Evolutionary conservation across 2,888 invertebrate species (phyloP), one percentile per base, ranked within the genome.

Genomic region (Helobdella robusta): DNA sequence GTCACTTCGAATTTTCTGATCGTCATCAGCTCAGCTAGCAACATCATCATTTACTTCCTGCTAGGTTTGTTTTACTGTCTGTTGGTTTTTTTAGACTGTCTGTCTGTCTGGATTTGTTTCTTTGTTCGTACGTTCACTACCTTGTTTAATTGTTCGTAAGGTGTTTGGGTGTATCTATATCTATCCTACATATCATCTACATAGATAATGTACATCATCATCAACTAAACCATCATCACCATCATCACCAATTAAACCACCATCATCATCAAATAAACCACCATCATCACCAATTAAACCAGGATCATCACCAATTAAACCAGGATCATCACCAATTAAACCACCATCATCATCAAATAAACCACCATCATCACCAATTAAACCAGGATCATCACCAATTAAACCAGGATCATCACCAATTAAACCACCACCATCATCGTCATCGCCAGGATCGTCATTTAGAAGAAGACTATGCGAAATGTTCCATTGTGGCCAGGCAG

Each of bases 31-130:
- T 72, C 71, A 1, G 71, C 72, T 8, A 54, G 66, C 46, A 72
- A 72, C 68, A 71, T 72, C 65, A 68, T 72, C 69, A 70, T 72
- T 44, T 72, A 70, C 65, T 72, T 70, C 60, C 68, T 72, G 36
- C 65, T 72, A n/a, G 70, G 72, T 6, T 67, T 66, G 35, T 69
- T 68, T 50, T 72, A 72, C 61, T 65, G 72, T n/a, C n/a, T n/a
- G n/a, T n/a, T n/a, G n/a, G n/a, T n/a, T n/a, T n/a, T n/a, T n/a
- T n/a, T n/a, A n/a, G n/a, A n/a, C n/a, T n/a, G n/a, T n/a, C n/a
- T n/a, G n/a, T n/a, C n/a, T n/a, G n/a, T n/a, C n/a, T n/a, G n/a
- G n/a, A n/a, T n/a, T n/a, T n/a, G n/a, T n/a, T n/a, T n/a, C n/a
- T n/a, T n/a, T n/a, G n/a, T n/a, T n/a, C n/a, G n/a, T n/a, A n/a